These are phyloP conservation scores for Synergus itoensis DNA, from an alignment of 2,888 invertebrate species.

Conservation along the genomic window DNA sequence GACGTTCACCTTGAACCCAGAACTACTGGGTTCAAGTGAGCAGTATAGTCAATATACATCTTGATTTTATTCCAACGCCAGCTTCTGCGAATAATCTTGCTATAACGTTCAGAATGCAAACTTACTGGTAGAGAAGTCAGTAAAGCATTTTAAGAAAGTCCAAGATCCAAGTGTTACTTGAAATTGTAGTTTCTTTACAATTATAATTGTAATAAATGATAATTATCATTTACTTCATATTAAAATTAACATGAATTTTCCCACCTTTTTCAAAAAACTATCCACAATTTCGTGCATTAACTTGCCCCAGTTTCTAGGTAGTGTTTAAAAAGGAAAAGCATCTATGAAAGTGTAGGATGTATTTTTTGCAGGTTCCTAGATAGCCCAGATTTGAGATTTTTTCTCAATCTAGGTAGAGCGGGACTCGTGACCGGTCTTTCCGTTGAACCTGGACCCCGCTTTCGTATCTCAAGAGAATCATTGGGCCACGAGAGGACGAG, in stretches of 20 bases:
- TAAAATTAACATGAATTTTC: background rate
- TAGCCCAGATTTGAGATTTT: constrained; percentile 61
- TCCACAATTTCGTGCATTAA: too few relatives aligned
- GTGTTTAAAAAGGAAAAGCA: too few relatives aligned
- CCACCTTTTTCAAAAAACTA: too few relatives aligned
- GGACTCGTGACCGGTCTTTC: constrained; percentile 69
- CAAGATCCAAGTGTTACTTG: too few relatives aligned
- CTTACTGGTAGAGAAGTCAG: background rate
- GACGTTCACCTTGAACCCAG: constrained; percentile 41
- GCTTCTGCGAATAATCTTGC: background rate
- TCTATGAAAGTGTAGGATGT: constrained; percentile 10
- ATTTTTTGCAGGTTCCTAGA: constrained; percentile 35
- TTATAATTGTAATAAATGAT: too few relatives aligned
- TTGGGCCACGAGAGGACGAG: constrained; percentile 49
- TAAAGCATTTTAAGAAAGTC: background rate
- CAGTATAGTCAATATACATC: constrained; percentile 18
- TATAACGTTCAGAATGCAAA: background rate
- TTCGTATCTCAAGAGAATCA: constrained; percentile 52
- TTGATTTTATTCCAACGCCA: constrained; percentile 30
- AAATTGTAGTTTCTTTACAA: background rate
- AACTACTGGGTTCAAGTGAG: constrained; percentile 32
- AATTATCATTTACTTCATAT: background rate
- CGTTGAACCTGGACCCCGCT: constrained; percentile 64
- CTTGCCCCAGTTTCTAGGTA: too few relatives aligned
- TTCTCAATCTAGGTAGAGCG: constrained; percentile 45